Base-by-base conservation (phyloP, 2,113 vertebrate species). In the Albula goreensis region DNA sequence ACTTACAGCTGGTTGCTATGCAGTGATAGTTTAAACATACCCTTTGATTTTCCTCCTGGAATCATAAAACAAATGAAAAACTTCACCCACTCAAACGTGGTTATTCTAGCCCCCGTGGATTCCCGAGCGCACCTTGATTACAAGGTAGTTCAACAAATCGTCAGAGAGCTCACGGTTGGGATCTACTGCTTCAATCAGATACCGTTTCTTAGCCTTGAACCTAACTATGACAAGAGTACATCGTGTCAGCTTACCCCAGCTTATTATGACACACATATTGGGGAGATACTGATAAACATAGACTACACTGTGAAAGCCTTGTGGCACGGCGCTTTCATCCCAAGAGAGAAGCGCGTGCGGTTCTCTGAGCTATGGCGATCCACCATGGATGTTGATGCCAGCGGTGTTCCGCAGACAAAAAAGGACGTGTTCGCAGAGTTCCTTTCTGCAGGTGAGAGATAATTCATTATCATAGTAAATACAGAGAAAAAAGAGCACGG, bases 121-220 rank as follows among this genome's bases (percentile, higher is more conserved):
- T 85, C 93, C 0, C 78, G 81, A 48, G 86, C 92, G 22, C 87
- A 86, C 25, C 81, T 96, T 50, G 94, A 96, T 86, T 95, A 91
- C 15, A 92, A 91, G n/a, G 93, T 94, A 78, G 91, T 96, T 41
- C 95, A 96, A 84, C 95, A 95, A 90, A 95, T 96, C 56, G 84
- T 96, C 84, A 90, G 93, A 57, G 95, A 96, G 80, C 87, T 95
- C 83, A 84, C 93, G 12, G 52, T 94, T 83, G 95, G 93, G 51
- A 94, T 95, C 86, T 96, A 95, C 87, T 95, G 93, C 86, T 91
- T 96, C 82, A 96, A 95, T 77, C 94, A 96, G 88, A 89, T 95
- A 22, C 96, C 96, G 41, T 92, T 91, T 0, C 91, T 95, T 84
- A 92, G 90, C 89, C 90, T 94, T 79, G 92, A 94, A 88, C 90